Conservation (phyloP, 2,113 vertebrate species). For the Microcebus lehilahytsara region DNA sequence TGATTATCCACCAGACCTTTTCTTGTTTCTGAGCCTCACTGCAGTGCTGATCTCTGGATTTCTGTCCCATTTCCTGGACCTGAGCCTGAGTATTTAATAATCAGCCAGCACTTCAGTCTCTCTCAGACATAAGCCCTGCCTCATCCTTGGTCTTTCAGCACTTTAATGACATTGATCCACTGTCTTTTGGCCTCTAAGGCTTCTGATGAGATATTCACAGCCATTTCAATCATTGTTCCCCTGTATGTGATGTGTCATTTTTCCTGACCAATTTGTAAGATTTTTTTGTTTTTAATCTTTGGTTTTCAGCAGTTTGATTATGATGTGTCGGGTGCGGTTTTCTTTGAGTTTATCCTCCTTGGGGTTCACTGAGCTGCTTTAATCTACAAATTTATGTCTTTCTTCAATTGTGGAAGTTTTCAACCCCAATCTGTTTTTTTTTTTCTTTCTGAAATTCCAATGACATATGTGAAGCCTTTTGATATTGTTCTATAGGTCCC, state of each 20-base stretch:
- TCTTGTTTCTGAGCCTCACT: neutral
- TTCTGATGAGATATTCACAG: neutral
- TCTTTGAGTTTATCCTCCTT: neutral
- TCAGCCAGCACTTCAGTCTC: neutral
- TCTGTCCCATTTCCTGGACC: neutral
- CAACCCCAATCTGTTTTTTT: neutral
- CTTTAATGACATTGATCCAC: neutral
- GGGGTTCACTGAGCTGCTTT: neutral
- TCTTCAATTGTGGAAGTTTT: neutral
- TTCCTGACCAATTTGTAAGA: neutral
- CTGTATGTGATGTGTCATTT: neutral
- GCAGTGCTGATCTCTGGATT: neutral
- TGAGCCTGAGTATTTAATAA: neutral
- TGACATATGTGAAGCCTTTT: neutral
- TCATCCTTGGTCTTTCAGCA: neutral
- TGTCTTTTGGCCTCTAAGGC: neutral
- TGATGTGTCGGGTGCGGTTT: neutral
- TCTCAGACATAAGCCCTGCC: neutral
- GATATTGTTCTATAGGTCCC: neutral
- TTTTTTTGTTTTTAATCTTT: neutral
- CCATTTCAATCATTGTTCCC: neutral
- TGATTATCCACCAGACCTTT: neutral
- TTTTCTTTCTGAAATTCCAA: neutral
- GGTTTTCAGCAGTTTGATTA: neutral
- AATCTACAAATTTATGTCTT: neutral